Evolutionary conservation across 2,888 invertebrate genomes (phyloP).

Genomic region (Parnassius apollo): DNA sequence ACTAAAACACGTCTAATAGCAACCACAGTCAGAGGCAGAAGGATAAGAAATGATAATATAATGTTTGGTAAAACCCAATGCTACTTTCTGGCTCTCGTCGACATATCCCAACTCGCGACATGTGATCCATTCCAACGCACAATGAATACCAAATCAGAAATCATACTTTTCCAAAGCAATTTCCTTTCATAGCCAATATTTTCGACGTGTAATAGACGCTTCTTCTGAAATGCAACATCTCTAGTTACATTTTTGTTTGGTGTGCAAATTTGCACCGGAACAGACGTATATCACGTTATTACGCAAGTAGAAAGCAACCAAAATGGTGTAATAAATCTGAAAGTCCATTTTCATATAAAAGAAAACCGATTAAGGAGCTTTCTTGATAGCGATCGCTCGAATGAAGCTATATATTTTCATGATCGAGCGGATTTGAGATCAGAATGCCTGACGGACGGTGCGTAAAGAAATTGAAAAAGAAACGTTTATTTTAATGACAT

Average conservation of each 20-base stretch:
- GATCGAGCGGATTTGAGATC: conserved; percentile 76
- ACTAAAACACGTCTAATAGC: no score
- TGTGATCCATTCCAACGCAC: conserved; percentile 69
- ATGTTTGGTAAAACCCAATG: conserved; percentile 29
- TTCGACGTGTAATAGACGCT: conserved; percentile 53
- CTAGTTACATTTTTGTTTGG: conserved; percentile 68
- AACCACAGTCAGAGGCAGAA: no score
- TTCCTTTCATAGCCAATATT: conserved; percentile 71
- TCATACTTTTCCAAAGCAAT: conserved; percentile 71
- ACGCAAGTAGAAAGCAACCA: conserved; percentile 66
- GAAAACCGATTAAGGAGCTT: conserved; percentile 80
- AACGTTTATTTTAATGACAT: conserved; percentile 65
- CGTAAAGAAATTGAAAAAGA: conserved; percentile 75
- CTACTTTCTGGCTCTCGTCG: conserved; percentile 35
- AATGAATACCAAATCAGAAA: conserved; percentile 77
- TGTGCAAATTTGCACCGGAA: conserved; percentile 65
- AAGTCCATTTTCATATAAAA: conserved; percentile 80
- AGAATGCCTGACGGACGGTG: conserved; percentile 72
- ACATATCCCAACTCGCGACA: conserved; percentile 48
- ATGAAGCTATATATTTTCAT: conserved; percentile 80
- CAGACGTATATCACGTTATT: conserved; percentile 68
- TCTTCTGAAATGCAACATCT: conserved; percentile 55
- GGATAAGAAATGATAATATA: not conserved
- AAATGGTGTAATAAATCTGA: conserved; percentile 76
- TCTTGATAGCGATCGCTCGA: conserved; percentile 76